Conservation (phyloP, 2,113 vertebrate genomes). For the Tetrao urogallus region DNA sequence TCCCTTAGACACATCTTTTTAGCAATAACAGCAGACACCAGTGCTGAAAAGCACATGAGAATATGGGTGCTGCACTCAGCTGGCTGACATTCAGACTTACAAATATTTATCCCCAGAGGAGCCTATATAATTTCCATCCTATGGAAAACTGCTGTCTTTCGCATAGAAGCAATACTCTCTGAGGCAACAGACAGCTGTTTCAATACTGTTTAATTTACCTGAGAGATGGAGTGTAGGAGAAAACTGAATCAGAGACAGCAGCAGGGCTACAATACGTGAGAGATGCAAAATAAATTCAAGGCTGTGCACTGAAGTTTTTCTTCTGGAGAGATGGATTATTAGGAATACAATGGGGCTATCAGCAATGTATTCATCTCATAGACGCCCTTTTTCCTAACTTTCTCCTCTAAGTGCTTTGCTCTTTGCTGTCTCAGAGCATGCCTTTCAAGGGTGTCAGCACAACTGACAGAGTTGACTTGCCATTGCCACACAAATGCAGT, state of each 20-base stretch:
- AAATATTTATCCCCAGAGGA: constrained; percentile 30
- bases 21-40: neutral
- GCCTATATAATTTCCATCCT: constrained; percentile 45
- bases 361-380: constrained; percentile 20
- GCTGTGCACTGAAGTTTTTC: constrained; percentile 29
- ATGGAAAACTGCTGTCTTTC: constrained; percentile 36
- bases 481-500: neutral
- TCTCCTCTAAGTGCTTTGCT: neutral
- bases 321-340: constrained; percentile 44
- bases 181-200: constrained; percentile 52
- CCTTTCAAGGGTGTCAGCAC: constrained; percentile 17
- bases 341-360: constrained; percentile 44
- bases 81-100: constrained; percentile 52
- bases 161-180: neutral
- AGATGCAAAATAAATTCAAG: constrained; percentile 45
- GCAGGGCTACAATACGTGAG: neutral
- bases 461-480: constrained; percentile 20
- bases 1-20: neutral
- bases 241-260: neutral
- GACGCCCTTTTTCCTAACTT: constrained; percentile 27
- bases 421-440: neutral
- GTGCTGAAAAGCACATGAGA: neutral
- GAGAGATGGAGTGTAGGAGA: constrained; percentile 19
- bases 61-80: neutral
- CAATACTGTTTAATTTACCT: constrained; percentile 56